Base-by-base conservation (phyloP, 2,113 vertebrate genomes). In the Vanacampus margaritifer region DNA sequence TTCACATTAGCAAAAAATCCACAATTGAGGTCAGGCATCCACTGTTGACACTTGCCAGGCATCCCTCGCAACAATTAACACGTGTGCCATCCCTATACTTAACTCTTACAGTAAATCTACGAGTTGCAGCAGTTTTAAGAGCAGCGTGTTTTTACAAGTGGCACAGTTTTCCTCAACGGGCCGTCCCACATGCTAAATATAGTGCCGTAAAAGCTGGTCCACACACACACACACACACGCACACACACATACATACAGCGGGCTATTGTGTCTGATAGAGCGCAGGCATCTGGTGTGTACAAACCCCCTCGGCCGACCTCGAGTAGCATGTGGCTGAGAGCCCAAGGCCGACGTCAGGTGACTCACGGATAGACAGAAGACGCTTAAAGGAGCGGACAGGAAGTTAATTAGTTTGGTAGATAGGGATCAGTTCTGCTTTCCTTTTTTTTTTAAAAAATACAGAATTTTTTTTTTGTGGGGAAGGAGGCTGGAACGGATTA, bases 201-300 rank as follows among this genome's bases (percentile, higher is more conserved):
- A 83, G 73, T 65, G 53, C 57, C 77, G 68, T 79, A 74, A 82
- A 86, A 70, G 72, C 60, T 75, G 21, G 65, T 73, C 67, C 13
- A 79, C 61, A 50, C 69, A 67, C 69, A 65, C 39, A n/a, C 13
- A 79, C 61, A 50, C 69, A 67, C 69, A 65, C 39, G n/a, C n/a
- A n/a, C n/a, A n/a, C 13, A 79, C 61, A 50, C 69, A 67, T 67
- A 65, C 39, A 75, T 65, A 78, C 45, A 54, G 84, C 46, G 74
- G 76, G 72, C 87, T 88, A 80, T 90, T 90, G 84, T 89, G 85
- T 90, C 86, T 88, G 79, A 80, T 64, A 26, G 81, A 72, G 64
- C 68, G 73, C 76, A 74, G 83, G 87, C 87, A 88, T 90, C 85
- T 88, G 85, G 88, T 84, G 76, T 82, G 86, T 82, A 87, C 81